These are phyloP conservation scores for Pseudomyrmex concolor DNA, from an alignment of 1,140 invertebrate genomes.

Conservation along the genomic window DNA sequence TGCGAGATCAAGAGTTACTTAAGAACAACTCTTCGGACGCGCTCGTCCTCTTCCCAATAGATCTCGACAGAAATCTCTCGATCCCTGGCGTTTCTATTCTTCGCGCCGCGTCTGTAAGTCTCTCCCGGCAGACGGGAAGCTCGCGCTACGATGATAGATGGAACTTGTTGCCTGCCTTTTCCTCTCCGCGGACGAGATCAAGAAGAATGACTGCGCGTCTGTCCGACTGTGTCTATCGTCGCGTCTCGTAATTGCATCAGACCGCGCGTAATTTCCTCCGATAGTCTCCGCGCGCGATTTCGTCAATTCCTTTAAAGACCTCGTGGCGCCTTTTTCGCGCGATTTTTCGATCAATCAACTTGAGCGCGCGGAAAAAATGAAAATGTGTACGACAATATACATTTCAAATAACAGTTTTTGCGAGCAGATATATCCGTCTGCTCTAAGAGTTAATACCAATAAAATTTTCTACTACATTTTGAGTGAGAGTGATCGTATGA, in stretches of 20 bases:
- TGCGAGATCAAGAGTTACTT: constrained; percentile 73
- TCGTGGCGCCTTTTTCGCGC: constrained; percentile 11
- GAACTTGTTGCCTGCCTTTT: constrained; percentile 34
- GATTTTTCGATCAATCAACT: neutral
- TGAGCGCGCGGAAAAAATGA: no score
- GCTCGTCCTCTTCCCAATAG: constrained; percentile 45
- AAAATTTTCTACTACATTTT: no score
- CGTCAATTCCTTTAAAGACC: constrained; percentile 1
- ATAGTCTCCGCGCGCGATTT: constrained; percentile 16
- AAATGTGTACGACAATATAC: no score
- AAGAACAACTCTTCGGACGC: constrained; percentile 57
- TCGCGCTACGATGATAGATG: constrained; percentile 67
- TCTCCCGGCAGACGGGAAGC: constrained; percentile 39
- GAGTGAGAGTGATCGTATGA: no score
- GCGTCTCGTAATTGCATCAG: constrained; percentile 57
- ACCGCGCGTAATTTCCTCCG: constrained; percentile 10
- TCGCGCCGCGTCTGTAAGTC: constrained; percentile 66
- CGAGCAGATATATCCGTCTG: no score
- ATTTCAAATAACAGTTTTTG: no score
- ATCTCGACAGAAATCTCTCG: constrained; percentile 70
- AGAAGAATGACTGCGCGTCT: constrained; percentile 52
- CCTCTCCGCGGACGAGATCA: constrained; percentile 24
- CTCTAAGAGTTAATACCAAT: no score
- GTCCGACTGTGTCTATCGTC: constrained; percentile 54
- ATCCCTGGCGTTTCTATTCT: constrained; percentile 64